Base-by-base conservation (phyloP, 2,888 invertebrate species). In the Morpho helenor region DNA sequence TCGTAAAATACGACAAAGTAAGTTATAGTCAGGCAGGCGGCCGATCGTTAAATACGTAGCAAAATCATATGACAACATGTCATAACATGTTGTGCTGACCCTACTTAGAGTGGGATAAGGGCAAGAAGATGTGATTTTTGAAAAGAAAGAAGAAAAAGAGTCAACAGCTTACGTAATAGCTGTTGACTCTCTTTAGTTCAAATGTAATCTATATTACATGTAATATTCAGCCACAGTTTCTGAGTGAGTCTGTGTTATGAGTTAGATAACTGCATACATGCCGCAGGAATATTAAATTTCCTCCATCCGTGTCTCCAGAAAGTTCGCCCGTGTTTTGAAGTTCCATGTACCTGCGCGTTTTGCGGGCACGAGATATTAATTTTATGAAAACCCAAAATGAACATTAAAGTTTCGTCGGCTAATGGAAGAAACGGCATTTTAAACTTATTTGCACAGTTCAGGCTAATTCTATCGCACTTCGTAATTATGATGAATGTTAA, bases 221-320 rank as follows among this genome's bases (percentile, higher is more conserved):
- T 52, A 59, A 59, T 54, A 60, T 57, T 57, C 56, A 56, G 54
- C 53, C 59, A 56, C 58, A 62, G 55, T 53, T 53, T 61, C 54
- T 41, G 51, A 74, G 73, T 72, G 70, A 71, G 69, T 69, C 66
- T 67, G 65, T 65, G 59, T 59, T 60, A 62, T 61, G 62, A 65
- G 65, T 66, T 63, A 61, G 51, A 56, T 63, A 66, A 61, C 57
- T 60, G 64, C 59, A 56, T 64, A 76, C 70, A 74, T 74, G 73
- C 73, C 67, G 67, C 66, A 68, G 65, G 77, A 80, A 83, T 86
- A 84, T 85, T 80, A 84, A 82, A 86, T 82, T 85, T 82, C 71
- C 77, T 72, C 77, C 73, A 79, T 80, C 73, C 77, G 74, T 81
- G 82, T 84, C 83, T 76, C 79, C 72, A 72, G 77, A 77, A 85